Evolutionary conservation across 2,888 invertebrate species (phyloP), one percentile per base, ranked within the genome.

Genomic region (Catocala sponsa): DNA sequence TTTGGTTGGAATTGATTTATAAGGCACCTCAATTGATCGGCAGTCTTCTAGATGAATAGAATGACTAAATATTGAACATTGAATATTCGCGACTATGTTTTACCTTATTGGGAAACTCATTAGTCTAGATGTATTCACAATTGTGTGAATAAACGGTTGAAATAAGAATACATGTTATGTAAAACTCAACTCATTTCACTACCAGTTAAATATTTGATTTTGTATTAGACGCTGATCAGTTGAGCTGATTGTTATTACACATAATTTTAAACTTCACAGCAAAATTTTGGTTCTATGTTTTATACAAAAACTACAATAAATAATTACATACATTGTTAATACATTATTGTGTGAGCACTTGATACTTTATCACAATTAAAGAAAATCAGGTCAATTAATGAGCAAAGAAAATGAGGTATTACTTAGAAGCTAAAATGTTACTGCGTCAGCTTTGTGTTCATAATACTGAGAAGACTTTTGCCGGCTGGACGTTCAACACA

Each of bases 11-110:
- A 71, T 74, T 71, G 50, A 73, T 74, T 78, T 70, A 74, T 68
- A 78, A 75, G 76, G 73, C 80, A 83, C 68, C 78, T 82, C 84
- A 82, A 85, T 78, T 84, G 80, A 84, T 79, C 79, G 68, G 72
- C 79, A 66, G 62, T 66, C 61, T 68, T 59, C 42, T 58, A 64
- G 43, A 49, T 48, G 53, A 67, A 47, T 56, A 49, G 52, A 44
- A 51, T 48, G 53, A 59, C 54, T 65, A 47, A 66, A 63, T 60
- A 48, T 61, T 50, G 47, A 33, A 47, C 49, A 56, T 43, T 13
- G 52, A 65, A 54, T 58, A 6, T 12, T 55, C 12, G 52, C 38
- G 33, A 54, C 52, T n/a, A 53, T 51, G 56, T 51, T 52, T 48
- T 54, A 25, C 46, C 47, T 56, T 25, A 32, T 44, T 55, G 41